Evolutionary conservation across 2,797 vertebrate genomes (phyloP), one percentile per base, ranked within the genome.

Genomic region (Tauraco hartlaubi): DNA sequence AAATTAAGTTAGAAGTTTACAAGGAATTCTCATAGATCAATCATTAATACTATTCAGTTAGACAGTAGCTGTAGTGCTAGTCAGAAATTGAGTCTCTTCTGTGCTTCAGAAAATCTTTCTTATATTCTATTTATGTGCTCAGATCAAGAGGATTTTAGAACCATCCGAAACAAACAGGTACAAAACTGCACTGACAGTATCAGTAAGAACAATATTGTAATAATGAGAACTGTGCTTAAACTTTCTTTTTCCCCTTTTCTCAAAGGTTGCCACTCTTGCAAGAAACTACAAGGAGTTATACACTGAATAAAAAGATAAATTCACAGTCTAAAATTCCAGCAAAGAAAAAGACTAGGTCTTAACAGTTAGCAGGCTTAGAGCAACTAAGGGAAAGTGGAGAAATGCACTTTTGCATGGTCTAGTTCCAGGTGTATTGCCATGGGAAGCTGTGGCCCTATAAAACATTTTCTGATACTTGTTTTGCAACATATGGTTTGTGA

Each of bases 1-100:
- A 95, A 95, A 88, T 69, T 80, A 78, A 94, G 55, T 66, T 72
- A 72, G 35, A 90, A 73, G 84, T 82, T 92, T 81, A 63, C 22
- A 61, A 59, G 10, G 12, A 56, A 78, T 90, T 82, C 55, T 76
- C 68, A 88, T 16, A 68, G 22, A 82, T 20, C 16, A 82, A 43
- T 82, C 91, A 46, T 87, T 87, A 67, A 22, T 49, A 67, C 72
- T 92, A 67, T 84, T 93, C 85, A 82, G 64, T 73, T 82, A 63
- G 41, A 67, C 29, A 66, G 31, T 52, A 85, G 37, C 44, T 55
- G 15, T 35, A 76, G 39, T 19, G 11, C n/a, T 69, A 63, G 51
- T 19, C 20, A 92, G 92, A 84, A 91, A 49, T 1, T 21, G 9
- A 74, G 19, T 61, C 16, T 55, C 28, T 58, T 55, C 29, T 41